Conservation (phyloP, 2,113 vertebrate species). For the Phasianus colchicus region DNA sequence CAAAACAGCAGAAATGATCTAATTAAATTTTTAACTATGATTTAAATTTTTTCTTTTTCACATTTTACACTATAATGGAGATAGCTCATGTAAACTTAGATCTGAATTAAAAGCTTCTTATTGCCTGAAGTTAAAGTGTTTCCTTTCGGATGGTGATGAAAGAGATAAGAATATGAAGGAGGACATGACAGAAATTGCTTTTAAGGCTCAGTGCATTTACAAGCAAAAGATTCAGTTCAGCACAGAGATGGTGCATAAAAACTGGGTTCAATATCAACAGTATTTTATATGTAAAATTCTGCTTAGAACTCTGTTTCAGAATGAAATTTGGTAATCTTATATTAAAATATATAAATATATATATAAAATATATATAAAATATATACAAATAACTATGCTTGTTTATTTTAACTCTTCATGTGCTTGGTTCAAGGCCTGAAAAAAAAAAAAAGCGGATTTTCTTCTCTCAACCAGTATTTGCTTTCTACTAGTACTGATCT, state of each 20-base stretch:
- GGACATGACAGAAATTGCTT: constrained; percentile 47
- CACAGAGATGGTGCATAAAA: background rate
- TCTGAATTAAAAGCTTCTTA: constrained; percentile 69
- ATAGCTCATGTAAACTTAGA: constrained; percentile 57
- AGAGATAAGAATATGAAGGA: constrained; percentile 41
- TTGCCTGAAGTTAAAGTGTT: constrained; percentile 57
- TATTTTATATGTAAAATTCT: constrained; percentile 26
- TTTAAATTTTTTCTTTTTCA: background rate
- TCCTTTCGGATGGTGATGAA: constrained; percentile 52
- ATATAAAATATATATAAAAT: too few species aligned
- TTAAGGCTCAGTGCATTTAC: constrained; percentile 44
- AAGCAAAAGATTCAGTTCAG: constrained; percentile 30
- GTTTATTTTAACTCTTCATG: constrained; percentile 16
- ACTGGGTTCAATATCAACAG: background rate
- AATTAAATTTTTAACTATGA: constrained; percentile 72
- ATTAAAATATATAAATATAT: too few species aligned
- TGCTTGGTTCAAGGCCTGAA: background rate
- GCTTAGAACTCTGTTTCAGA: constrained; percentile 22
- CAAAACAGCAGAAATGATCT: constrained; percentile 67
- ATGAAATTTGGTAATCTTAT: background rate
- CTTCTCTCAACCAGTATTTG: background rate
- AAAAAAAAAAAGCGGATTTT: background rate
- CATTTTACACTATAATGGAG: constrained; percentile 63
- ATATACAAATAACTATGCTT: background rate
- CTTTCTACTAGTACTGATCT: background rate